Evolutionary conservation across 2,113 vertebrate species (phyloP).

Genomic region (Chiloscyllium plagiosum): DNA sequence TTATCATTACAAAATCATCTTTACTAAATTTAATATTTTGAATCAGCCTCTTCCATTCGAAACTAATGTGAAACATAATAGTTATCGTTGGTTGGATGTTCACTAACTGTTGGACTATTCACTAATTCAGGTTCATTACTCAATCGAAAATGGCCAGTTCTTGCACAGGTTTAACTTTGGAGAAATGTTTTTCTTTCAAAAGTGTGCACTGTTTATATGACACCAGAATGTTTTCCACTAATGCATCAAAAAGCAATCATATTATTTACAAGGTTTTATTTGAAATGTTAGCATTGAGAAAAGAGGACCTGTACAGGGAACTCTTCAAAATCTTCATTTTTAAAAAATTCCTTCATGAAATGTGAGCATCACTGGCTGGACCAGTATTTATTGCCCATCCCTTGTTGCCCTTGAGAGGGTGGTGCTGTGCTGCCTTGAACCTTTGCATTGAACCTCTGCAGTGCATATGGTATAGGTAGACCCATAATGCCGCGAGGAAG

Average conservation of each 20-base stretch:
- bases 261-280: neutral
- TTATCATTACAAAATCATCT: neutral
- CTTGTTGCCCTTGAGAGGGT: too few species aligned
- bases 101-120: neutral
- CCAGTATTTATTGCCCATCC: too few species aligned
- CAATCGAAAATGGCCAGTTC: neutral
- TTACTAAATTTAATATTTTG: neutral
- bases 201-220: neutral
- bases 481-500: too few species aligned
- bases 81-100: neutral
- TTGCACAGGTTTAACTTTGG: neutral
- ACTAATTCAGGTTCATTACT: neutral
- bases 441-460: too few species aligned
- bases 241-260: neutral
- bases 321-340: neutral
- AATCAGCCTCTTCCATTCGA: neutral
- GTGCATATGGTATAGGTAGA: too few species aligned
- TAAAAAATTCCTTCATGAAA: too few species aligned
- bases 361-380: too few species aligned
- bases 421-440: too few species aligned
- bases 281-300: neutral
- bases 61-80: neutral
- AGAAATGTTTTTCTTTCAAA: neutral
- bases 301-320: neutral
- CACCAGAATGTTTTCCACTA: neutral